Percentiles rank a stretch among this genome's conserved stretches.
Conservation (phyloP, 2,888 invertebrate species). For the Ceriagrion tenellum region DNA sequence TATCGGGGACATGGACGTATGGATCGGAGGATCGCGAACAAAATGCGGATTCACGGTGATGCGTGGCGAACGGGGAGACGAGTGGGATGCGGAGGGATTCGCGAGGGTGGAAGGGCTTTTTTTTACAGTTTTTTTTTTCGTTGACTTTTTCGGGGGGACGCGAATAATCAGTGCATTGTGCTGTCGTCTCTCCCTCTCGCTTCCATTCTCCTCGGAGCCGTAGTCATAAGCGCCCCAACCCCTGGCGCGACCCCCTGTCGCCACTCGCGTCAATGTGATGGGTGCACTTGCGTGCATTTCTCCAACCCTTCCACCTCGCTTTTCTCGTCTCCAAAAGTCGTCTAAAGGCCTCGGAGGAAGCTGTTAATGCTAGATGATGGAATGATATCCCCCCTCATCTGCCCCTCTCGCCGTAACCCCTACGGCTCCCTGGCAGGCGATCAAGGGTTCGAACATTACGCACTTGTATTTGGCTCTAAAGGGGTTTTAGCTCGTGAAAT, state of each 20-base stretch:
- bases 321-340: neutral
- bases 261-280: neutral
- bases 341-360: neutral
- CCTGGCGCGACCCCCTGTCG: neutral
- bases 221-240: neutral
- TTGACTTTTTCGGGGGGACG: neutral
- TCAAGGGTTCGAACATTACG: neutral
- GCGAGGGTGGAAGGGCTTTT: neutral
- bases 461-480: no score
- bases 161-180: neutral
- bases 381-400: neutral
- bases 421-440: neutral
- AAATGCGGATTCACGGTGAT: no score
- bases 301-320: neutral
- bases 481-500: no score
- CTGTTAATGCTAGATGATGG: neutral
- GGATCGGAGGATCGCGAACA: neutral
- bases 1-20: neutral
- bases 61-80: neutral
- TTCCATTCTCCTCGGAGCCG: neutral
- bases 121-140: neutral
- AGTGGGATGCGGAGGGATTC: neutral
- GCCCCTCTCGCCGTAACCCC: no score
- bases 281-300: neutral
- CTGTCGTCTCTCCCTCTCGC: neutral